These are phyloP conservation scores for Phrynocephalus versicolor DNA, from an alignment of 2,113 vertebrate species.

Conservation along the genomic window DNA sequence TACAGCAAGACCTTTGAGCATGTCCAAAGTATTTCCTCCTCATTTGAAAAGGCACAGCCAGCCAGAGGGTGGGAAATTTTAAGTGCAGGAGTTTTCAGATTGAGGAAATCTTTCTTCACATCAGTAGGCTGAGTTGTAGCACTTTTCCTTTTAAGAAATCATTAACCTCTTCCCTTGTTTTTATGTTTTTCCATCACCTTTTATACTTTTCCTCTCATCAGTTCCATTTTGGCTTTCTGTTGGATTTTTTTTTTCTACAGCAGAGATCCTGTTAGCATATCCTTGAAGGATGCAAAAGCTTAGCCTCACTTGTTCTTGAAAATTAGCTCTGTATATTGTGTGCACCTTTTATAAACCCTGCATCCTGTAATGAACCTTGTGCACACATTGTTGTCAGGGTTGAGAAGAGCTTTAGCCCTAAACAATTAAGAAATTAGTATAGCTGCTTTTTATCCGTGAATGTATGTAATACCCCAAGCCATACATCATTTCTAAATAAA, in stretches of 20 bases:
- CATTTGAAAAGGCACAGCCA: neutral
- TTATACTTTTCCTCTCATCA: too few species aligned
- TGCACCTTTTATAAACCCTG: neutral
- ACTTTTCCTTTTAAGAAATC: neutral
- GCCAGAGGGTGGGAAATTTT: neutral
- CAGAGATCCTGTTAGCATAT: neutral
- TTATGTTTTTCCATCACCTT: neutral
- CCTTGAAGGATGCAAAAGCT: neutral
- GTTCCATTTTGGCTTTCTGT: neutral
- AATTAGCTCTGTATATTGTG: neutral
- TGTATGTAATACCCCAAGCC: neutral
- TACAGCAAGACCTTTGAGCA: neutral
- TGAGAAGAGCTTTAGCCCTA: neutral
- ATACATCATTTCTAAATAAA: too few species aligned
- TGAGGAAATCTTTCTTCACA: neutral
- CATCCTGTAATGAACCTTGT: neutral
- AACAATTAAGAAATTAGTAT: neutral
- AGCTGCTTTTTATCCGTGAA: neutral
- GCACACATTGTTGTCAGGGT: too few species aligned
- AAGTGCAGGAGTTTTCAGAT: neutral
- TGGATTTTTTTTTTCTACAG: neutral
- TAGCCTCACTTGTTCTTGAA: neutral
- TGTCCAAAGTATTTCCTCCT: neutral
- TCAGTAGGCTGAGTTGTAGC: neutral
- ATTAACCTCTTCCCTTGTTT: neutral